These are phyloP conservation scores for Melieria crassipennis DNA, from an alignment of 2,888 invertebrate genomes.

Conservation along the genomic window DNA sequence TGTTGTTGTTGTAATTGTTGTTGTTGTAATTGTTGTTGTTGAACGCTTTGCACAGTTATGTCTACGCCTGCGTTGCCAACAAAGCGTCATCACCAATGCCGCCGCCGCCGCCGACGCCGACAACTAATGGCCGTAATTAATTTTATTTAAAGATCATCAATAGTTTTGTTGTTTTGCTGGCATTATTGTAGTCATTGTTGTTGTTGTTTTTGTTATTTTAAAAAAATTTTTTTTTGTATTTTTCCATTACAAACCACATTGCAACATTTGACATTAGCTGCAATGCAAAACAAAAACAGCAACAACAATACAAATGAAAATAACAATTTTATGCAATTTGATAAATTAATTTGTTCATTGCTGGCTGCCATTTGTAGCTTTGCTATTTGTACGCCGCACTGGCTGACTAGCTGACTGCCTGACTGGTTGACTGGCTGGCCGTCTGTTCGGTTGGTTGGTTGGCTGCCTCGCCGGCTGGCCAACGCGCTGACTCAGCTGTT, in stretches of 20 bases:
- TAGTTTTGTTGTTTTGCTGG: not conserved
- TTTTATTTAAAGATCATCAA: conserved; percentile 1
- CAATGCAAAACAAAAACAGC: too few relatives aligned
- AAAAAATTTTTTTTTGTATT: not conserved
- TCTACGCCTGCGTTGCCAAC: not conserved
- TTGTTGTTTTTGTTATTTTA: not conserved
- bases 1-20: not conserved
- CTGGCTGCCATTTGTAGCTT: conserved; percentile 4
- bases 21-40: not conserved
- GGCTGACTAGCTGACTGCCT: too few relatives aligned
- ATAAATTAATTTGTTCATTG: conserved; percentile 27
- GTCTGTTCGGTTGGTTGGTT: not conserved
- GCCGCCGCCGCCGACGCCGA: not conserved
- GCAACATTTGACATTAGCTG: conserved; percentile 1
- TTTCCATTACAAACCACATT: not conserved
- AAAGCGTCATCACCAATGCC: not conserved
- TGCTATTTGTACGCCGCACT: too few relatives aligned
- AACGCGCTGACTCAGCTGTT: not conserved
- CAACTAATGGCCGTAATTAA: not conserved
- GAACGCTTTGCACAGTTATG: not conserved
- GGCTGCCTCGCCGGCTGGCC: conserved; percentile 4
- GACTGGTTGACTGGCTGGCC: too few relatives aligned
- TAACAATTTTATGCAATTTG: conserved; percentile 18
- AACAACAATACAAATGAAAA: not conserved
- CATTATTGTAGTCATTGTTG: not conserved